phyloP scores from a whole-genome alignment of 1,140 invertebrate species.

The Contarinia nasturtii region DNA sequence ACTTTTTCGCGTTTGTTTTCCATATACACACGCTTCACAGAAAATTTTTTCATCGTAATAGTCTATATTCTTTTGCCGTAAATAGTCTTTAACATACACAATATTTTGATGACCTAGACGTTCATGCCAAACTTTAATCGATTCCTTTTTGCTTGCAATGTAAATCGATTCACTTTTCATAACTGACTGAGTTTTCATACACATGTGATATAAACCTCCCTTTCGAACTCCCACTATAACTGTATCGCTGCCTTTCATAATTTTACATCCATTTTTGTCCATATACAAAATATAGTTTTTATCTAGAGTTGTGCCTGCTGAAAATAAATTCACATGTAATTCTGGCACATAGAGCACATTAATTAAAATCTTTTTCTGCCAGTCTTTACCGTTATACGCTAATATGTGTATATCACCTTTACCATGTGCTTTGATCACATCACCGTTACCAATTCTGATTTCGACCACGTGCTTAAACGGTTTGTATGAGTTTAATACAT shows the following conservation, averaged over 20 bases:
- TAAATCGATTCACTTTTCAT: not conserved
- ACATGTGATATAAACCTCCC: conserved; percentile 9
- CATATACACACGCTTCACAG: conserved; percentile 17
- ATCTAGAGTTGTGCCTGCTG: conserved; percentile 12
- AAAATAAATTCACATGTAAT: conserved; percentile 20
- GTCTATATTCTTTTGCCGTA: conserved; percentile 14
- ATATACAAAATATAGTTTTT: conserved; percentile 13
- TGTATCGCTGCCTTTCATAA: conserved; percentile 9
- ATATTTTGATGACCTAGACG: conserved; percentile 23
- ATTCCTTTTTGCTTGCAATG: too few species aligned
- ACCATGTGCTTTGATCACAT: not conserved
- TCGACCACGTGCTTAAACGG: too few species aligned
- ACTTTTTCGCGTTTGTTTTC: conserved; percentile 17
- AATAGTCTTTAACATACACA: conserved; percentile 15
- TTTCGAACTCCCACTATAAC: conserved; percentile 10
- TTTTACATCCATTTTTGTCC: conserved; percentile 10
- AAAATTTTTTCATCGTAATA: conserved; percentile 6
- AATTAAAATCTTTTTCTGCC: not conserved
- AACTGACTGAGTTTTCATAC: conserved; percentile 3
- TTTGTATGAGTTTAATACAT: not conserved
- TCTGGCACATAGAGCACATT: conserved; percentile 21
- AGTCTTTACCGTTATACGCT: not conserved
- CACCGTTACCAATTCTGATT: not conserved
- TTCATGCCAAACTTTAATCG: conserved; percentile 19
- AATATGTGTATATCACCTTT: not conserved